Conservation (phyloP, 1,140 invertebrate genomes). For the Drosophila watanabei region DNA sequence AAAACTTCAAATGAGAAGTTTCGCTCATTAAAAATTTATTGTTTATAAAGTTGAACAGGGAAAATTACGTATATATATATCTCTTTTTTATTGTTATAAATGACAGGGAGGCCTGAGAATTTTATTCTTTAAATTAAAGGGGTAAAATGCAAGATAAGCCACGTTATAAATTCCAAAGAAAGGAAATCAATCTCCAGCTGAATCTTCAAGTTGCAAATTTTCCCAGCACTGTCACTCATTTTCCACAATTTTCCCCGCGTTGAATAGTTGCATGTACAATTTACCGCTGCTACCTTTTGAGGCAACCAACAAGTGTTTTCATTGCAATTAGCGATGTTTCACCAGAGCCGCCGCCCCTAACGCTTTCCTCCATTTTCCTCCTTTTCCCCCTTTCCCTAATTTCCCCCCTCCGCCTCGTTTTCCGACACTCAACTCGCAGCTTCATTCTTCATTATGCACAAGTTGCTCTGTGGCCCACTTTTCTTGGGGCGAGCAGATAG, state of each 20-base stretch:
- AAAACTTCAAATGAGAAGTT: slow-evolving; percentile 14
- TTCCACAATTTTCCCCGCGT: not conserved
- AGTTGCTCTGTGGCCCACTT: slow-evolving; percentile 44
- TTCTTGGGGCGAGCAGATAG: slow-evolving; percentile 33
- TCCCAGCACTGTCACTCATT: slow-evolving; percentile 4
- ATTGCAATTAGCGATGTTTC: slow-evolving; percentile 70
- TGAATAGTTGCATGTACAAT: slow-evolving; percentile 22
- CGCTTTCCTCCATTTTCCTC: not conserved
- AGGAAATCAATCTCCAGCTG: slow-evolving; percentile 18
- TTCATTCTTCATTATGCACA: slow-evolving; percentile 48
- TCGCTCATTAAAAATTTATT: slow-evolving; percentile 8
- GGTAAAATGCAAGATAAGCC: not conserved
- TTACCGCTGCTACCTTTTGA: slow-evolving; percentile 20
- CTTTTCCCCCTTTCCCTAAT: not conserved
- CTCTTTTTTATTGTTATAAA: not conserved
- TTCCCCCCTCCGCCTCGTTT: not conserved
- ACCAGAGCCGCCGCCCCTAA: slow-evolving; percentile 14
- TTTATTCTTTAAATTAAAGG: not conserved
- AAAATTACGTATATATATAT: not conserved
- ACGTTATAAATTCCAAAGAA: not conserved
- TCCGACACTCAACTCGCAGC: slow-evolving; percentile 32
- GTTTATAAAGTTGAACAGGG: not conserved
- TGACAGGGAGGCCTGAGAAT: not conserved
- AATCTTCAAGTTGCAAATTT: slow-evolving; percentile 1
- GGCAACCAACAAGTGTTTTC: slow-evolving; percentile 66